Evolutionary conservation across 2,113 vertebrate genomes (phyloP).

Genomic region (Aphyosemion australe): DNA sequence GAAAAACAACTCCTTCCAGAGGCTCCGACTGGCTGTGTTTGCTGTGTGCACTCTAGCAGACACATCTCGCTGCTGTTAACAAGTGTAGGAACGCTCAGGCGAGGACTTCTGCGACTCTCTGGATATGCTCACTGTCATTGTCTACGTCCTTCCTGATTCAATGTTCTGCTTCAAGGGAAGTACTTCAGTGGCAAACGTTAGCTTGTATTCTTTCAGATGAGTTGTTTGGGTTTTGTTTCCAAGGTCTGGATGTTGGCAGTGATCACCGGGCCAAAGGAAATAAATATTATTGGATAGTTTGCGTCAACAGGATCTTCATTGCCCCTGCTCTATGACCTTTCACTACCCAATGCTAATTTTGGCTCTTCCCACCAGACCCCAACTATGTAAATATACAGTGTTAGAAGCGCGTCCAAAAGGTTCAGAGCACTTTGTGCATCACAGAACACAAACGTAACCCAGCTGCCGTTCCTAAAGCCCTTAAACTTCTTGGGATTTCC

Average conservation of each 20-base stretch:
- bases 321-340: constrained; percentile 75
- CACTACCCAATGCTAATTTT: constrained; percentile 71
- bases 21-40: constrained; percentile 35
- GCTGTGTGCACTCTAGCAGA: constrained; percentile 30
- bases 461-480: constrained; percentile 29
- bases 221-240: constrained; percentile 48
- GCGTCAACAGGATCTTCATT: constrained; percentile 70
- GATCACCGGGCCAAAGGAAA: constrained; percentile 47
- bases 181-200: constrained; percentile 1
- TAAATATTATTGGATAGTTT: constrained; percentile 59
- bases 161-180: constrained; percentile 26
- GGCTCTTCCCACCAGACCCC: constrained; percentile 70
- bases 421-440: constrained; percentile 14
- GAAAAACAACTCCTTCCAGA: constrained; percentile 71
- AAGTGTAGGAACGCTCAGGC: constrained; percentile 36
- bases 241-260: constrained; percentile 45
- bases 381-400: constrained; percentile 61
- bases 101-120: constrained; percentile 14
- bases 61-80: constrained; percentile 44
- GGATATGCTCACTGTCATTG: constrained; percentile 12
- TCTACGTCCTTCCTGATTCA: constrained; percentile 8
- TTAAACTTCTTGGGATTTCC: constrained; percentile 30
- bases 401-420: constrained; percentile 34
- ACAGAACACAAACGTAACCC: constrained; percentile 18
- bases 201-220: constrained; percentile 18